These are phyloP conservation scores for Malurus leucopterus DNA, from an alignment of 2,797 vertebrate genomes.

Conservation along the genomic window DNA sequence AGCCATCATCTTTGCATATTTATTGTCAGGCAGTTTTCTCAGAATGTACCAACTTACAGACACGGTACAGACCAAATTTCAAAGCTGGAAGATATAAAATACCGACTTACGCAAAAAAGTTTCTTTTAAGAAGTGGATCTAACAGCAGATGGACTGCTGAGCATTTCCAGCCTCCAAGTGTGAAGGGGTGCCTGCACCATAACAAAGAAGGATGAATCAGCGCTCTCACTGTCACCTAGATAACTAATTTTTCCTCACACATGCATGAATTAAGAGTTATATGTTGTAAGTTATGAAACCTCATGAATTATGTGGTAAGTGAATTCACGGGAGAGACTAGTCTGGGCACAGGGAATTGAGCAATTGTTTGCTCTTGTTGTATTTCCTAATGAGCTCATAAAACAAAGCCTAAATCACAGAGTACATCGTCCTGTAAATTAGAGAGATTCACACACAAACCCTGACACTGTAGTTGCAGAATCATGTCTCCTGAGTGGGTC, in stretches of 20 bases:
- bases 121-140: rapidly evolving
- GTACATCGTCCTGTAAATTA: background rate
- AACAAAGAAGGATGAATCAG: background rate
- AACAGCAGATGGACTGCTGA: background rate
- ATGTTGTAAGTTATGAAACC: background rate
- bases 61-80: background rate
- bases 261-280: background rate
- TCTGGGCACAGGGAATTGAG: background rate
- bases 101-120: background rate
- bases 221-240: rapidly evolving
- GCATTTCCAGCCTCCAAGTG: background rate
- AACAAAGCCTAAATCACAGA: background rate
- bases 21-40: background rate
- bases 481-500: background rate
- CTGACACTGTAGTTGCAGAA: background rate
- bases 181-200: rapidly evolving
- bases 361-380: background rate
- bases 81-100: background rate
- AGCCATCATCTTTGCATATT: background rate
- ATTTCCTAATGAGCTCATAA: background rate
- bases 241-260: background rate
- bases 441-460: background rate
- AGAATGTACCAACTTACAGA: background rate
- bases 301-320: background rate
- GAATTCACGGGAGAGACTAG: background rate